Percentiles rank a stretch among this genome's conserved stretches.
Conservation (phyloP, 2,113 vertebrate species). For the Melanerpes formicivorus region DNA sequence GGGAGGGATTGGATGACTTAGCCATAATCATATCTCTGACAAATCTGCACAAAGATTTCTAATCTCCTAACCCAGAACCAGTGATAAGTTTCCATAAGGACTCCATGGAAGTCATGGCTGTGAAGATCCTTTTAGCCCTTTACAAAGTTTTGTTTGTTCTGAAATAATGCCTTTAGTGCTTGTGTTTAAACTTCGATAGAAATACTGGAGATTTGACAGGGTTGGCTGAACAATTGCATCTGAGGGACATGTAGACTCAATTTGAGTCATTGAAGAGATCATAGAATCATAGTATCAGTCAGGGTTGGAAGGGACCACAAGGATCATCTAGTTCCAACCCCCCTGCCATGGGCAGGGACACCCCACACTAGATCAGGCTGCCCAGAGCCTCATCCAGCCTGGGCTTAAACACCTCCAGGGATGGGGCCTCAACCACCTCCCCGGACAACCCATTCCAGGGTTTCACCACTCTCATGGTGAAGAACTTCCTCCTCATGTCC, state of each 20-base stretch:
- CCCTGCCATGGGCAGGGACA: no score
- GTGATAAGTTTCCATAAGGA: not conserved
- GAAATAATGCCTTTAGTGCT: not conserved
- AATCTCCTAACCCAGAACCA: not conserved
- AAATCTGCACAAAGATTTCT: not conserved
- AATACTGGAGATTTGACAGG: not conserved
- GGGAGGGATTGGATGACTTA: not conserved
- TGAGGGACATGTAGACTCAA: not conserved
- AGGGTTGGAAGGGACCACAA: no score
- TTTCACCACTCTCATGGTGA: no score
- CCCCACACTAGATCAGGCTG: no score
- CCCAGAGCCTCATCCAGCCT: no score
- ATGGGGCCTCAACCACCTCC: no score
- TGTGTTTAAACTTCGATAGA: not conserved
- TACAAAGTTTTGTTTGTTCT: not conserved
- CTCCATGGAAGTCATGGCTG: not conserved
- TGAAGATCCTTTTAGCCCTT: conserved; percentile 4
- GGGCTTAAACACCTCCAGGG: no score
- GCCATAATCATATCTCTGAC: not conserved
- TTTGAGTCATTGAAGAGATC: not conserved
- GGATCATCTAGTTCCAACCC: no score
- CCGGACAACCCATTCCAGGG: no score
- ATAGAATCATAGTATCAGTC: no score
- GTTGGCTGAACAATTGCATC: not conserved
- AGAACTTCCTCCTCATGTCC: no score